A percentile compares a stretch with the other conserved stretches of the same genome.
These are phyloP conservation scores for Podotricha telesiphe DNA, from an alignment of 2,888 invertebrate species.

Conservation along the genomic window DNA sequence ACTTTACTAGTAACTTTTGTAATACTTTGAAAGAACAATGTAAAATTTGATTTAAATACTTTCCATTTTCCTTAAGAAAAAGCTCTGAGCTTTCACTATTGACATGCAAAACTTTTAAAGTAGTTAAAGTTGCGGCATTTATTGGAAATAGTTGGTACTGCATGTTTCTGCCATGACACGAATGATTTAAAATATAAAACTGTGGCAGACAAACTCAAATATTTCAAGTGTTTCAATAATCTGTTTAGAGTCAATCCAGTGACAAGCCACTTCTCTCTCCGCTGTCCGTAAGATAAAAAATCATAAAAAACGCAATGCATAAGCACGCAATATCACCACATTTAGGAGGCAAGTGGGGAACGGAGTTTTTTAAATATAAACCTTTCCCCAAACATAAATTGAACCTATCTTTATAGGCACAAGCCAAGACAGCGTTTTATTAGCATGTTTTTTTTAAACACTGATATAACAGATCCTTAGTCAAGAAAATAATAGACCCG, in stretches of 20 bases:
- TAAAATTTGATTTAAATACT: background rate
- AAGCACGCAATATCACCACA: no score
- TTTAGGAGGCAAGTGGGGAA: no score
- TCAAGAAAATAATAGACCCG: constrained; percentile 11
- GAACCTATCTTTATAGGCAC: no score
- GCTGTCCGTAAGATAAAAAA: no score
- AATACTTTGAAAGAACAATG: no score
- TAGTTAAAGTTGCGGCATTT: constrained; percentile 3
- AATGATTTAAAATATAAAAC: background rate
- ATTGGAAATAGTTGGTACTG: background rate
- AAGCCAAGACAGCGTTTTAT: no score
- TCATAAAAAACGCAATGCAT: no score
- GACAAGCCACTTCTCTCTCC: background rate
- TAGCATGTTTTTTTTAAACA: background rate
- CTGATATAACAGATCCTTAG: background rate
- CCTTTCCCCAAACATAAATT: no score
- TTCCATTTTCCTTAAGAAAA: background rate
- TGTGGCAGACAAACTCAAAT: background rate
- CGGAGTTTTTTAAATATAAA: no score
- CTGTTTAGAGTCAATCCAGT: background rate
- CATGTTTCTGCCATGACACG: background rate
- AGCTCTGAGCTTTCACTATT: background rate
- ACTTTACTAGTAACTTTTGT: no score
- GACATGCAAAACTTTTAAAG: constrained; percentile 13
- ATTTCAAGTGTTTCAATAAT: background rate